phyloP scores from a whole-genome alignment of 92 coral and sea anemone genomes.

The Epizoanthus stellaris region DNA sequence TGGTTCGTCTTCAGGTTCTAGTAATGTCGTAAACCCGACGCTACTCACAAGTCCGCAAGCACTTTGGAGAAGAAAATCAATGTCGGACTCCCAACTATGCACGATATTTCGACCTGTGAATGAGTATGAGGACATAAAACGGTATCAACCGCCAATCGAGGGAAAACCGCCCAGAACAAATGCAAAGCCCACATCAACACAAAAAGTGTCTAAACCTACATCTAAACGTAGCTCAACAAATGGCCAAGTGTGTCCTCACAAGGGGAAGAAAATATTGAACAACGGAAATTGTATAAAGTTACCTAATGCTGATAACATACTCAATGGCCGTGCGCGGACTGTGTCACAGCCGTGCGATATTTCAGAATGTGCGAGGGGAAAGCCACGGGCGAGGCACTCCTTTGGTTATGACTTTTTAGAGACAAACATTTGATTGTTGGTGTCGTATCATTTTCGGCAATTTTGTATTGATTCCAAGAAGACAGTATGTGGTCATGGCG shows the following conservation, averaged over 20 bases:
- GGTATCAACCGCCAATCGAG: neutral
- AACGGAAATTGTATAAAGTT: constrained; percentile 8
- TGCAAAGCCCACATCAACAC: neutral
- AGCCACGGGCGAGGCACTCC: neutral
- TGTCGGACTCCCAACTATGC: constrained; percentile 21
- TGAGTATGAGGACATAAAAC: neutral
- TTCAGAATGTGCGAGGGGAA: neutral
- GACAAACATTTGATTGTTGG: constrained; percentile 10
- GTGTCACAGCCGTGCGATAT: constrained; percentile 21
- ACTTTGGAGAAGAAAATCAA: constrained; percentile 24
- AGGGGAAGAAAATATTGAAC: neutral
- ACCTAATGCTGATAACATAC: neutral
- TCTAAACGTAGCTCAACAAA: neutral
- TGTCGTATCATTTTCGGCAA: too few relatives aligned
- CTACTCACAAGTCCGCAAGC: neutral
- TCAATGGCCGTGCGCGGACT: constrained; percentile 11
- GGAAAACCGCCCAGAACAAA: neutral
- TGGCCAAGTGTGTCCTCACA: neutral
- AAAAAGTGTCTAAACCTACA: neutral
- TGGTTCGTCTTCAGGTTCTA: constrained; percentile 8
- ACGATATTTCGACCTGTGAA: neutral
- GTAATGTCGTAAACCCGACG: neutral
- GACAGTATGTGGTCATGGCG: too few relatives aligned
- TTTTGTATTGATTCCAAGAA: too few relatives aligned
- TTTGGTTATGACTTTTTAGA: neutral